Percentiles rank a stretch among this genome's conserved stretches.
phyloP scores from a whole-genome alignment of 2,797 vertebrate genomes.

The Enteromius argenteus region DNA sequence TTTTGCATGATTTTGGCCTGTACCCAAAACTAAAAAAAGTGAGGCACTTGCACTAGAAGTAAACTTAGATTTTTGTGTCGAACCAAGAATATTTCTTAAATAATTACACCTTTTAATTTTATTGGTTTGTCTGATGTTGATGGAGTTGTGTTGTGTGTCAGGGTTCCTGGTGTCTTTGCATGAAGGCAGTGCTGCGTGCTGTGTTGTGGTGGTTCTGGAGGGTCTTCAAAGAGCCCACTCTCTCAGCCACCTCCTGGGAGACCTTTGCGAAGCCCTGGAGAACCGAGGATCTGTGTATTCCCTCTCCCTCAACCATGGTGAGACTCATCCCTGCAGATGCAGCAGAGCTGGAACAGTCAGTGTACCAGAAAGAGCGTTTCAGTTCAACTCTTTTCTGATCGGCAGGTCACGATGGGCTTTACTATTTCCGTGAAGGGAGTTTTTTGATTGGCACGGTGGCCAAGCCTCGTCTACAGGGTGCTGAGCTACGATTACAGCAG shows the following conservation, averaged over 20 bases:
- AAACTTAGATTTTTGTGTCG: neutral
- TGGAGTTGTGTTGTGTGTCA: conserved; percentile 63
- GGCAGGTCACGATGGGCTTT: conserved; percentile 82
- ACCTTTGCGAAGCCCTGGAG: conserved; percentile 90
- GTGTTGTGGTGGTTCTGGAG: conserved; percentile 87
- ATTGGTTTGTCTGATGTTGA: conserved; percentile 8
- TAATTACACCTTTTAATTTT: neutral
- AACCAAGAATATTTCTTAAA: neutral
- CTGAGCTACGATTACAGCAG: conserved; percentile 91
- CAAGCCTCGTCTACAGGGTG: conserved; percentile 88
- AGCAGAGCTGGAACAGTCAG: neutral
- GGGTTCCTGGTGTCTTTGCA: conserved; percentile 87
- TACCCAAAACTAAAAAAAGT: neutral
- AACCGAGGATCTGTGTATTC: conserved; percentile 82
- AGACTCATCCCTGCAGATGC: neutral
- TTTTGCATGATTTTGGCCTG: neutral
- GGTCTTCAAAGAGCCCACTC: conserved; percentile 87
- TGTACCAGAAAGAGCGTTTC: neutral
- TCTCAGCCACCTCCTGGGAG: conserved; percentile 88
- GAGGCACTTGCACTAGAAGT: neutral
- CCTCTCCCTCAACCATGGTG: conserved; percentile 73
- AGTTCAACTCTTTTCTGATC: conserved; percentile 46
- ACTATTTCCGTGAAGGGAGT: conserved; percentile 87
- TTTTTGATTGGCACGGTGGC: conserved; percentile 90
- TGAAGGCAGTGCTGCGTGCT: conserved; percentile 73